Evolutionary conservation across 1,140 invertebrate species (phyloP).

Genomic region (Panagrolaimus sp.): DNA sequence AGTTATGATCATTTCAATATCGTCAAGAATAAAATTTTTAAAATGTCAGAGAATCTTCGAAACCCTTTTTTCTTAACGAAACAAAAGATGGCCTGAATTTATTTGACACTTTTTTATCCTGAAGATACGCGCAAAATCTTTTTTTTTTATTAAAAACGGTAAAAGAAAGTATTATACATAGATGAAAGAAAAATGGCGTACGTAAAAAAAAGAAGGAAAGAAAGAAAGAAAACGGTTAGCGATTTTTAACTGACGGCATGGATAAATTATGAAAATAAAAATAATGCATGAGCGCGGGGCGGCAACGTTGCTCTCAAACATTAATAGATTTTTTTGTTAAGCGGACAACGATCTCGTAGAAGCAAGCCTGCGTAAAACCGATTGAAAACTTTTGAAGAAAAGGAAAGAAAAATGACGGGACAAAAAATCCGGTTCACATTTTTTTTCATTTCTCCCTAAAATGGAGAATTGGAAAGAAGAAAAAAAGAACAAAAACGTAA

Average conservation of each 20-base stretch:
- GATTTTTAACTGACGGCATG: conserved; percentile 7
- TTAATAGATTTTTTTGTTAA: not conserved
- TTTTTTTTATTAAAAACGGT: no score
- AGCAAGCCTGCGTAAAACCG: conserved; percentile 1
- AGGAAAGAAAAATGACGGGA: no score
- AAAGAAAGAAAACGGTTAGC: conserved; percentile 13
- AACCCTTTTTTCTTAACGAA: not conserved
- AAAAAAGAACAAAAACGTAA: conserved; percentile 12
- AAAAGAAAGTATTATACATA: no score
- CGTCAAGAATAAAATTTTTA: no score
- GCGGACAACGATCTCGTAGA: conserved; percentile 14
- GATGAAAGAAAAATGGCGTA: not conserved
- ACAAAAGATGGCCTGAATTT: conserved; percentile 19
- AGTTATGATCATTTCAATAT: no score
- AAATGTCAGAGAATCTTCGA: no score
- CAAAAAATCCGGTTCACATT: no score
- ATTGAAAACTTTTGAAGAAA: no score
- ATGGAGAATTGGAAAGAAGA: conserved; percentile 5
- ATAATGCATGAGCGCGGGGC: no score
- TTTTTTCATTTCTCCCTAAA: not conserved
- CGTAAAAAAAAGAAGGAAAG: no score
- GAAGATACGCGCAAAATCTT: no score
- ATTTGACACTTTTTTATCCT: conserved; percentile 11
- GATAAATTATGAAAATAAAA: conserved; percentile 13
- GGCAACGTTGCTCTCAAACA: no score